These are phyloP conservation scores for Athalia circularis DNA, from an alignment of 2,888 invertebrate genomes.

Conservation along the genomic window DNA sequence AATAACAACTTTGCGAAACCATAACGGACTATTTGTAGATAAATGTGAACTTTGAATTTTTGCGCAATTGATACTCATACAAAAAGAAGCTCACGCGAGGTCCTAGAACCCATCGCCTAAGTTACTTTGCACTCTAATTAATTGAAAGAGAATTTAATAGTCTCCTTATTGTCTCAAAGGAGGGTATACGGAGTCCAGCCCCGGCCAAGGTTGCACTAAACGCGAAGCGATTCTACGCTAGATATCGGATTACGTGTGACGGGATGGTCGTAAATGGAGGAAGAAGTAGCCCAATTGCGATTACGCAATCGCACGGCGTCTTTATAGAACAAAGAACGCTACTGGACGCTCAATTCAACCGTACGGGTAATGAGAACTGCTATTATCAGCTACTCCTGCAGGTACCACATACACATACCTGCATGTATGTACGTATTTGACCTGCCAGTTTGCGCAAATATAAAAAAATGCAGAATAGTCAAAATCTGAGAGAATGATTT, in stretches of 20 bases:
- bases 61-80: slow-evolving; percentile 4
- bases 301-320: slow-evolving; percentile 14
- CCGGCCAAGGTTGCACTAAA: neutral
- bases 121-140: slow-evolving; percentile 24
- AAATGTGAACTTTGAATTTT: neutral
- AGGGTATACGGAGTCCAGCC: neutral
- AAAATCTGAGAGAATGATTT: too few species aligned
- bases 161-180: neutral
- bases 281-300: neutral
- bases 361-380: neutral
- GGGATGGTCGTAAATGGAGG: neutral
- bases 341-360: neutral
- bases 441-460: too few species aligned
- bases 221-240: neutral
- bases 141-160: slow-evolving; percentile 3
- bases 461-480: too few species aligned
- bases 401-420: too few species aligned
- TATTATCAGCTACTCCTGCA: neutral
- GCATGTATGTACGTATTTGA: too few species aligned
- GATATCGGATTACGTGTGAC: neutral
- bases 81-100: slow-evolving; percentile 32
- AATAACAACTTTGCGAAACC: neutral
- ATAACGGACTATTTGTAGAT: neutral
- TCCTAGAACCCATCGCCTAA: neutral
- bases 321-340: slow-evolving; percentile 8